phyloP scores from a whole-genome alignment of 2,888 invertebrate genomes.

The Macrophya annulata region DNA sequence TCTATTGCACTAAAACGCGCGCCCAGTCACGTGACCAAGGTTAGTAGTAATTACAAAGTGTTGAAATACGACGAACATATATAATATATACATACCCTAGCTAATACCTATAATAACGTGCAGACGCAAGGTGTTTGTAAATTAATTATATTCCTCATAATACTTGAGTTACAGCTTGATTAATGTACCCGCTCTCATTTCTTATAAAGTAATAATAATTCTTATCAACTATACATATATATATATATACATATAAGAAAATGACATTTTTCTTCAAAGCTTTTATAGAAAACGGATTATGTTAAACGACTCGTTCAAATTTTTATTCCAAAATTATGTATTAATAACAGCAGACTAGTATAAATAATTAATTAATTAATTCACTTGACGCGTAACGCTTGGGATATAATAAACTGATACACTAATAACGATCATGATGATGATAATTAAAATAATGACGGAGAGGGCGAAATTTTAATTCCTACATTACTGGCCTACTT shows the following conservation, averaged over 20 bases:
- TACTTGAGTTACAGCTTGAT: background rate
- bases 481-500: constrained; percentile 35
- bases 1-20: background rate
- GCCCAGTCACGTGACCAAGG: background rate
- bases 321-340: background rate
- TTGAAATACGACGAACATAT: background rate
- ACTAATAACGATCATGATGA: background rate
- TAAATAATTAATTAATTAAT: background rate
- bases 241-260: too few relatives aligned
- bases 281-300: background rate
- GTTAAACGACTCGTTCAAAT: background rate
- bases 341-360: background rate
- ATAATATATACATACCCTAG: background rate
- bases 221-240: background rate
- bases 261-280: too few relatives aligned
- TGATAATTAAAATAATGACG: background rate
- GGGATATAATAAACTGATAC: background rate
- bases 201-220: background rate
- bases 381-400: too few relatives aligned
- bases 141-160: background rate
- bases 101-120: too few relatives aligned
- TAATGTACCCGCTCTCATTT: background rate
- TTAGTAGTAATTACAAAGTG: background rate
- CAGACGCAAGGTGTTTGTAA: background rate
- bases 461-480: background rate